Evolutionary conservation across 2,113 vertebrate genomes (phyloP).

Genomic region (Cyprinodon variegatus): DNA sequence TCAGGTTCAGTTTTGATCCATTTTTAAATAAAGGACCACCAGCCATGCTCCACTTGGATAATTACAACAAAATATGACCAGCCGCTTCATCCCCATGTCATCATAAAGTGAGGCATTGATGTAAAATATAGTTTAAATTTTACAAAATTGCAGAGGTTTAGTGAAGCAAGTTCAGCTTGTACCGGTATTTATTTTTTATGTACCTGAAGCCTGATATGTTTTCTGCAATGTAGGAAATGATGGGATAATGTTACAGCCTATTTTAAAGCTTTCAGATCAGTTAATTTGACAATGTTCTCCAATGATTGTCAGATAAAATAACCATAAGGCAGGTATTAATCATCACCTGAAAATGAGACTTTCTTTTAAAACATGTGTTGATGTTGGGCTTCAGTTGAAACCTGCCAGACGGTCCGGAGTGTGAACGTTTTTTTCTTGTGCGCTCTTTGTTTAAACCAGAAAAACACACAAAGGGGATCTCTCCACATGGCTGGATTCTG

Average conservation of each 20-base stretch:
- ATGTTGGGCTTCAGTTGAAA: too few species aligned
- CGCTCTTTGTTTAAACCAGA: too few species aligned
- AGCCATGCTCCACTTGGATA: conserved; percentile 53
- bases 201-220: neutral
- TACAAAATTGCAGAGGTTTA: neutral
- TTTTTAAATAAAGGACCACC: conserved; percentile 54
- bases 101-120: conserved; percentile 48
- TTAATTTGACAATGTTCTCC: neutral
- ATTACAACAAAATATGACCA: conserved; percentile 40
- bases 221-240: neutral
- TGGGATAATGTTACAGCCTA: neutral
- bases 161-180: neutral
- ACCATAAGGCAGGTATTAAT: neutral
- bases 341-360: too few species aligned
- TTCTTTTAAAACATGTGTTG: too few species aligned
- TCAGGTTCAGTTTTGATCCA: conserved; percentile 3
- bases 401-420: too few species aligned
- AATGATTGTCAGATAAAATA: neutral
- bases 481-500: too few species aligned
- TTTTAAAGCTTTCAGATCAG: neutral
- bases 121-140: conserved; percentile 21
- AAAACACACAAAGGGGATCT: too few species aligned
- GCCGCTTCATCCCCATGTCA: conserved; percentile 20
- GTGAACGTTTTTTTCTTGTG: too few species aligned
- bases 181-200: neutral